Evolutionary conservation across 2,113 vertebrate genomes (phyloP), one percentile per base, ranked within the genome.

Genomic region (Percina caprodes): DNA sequence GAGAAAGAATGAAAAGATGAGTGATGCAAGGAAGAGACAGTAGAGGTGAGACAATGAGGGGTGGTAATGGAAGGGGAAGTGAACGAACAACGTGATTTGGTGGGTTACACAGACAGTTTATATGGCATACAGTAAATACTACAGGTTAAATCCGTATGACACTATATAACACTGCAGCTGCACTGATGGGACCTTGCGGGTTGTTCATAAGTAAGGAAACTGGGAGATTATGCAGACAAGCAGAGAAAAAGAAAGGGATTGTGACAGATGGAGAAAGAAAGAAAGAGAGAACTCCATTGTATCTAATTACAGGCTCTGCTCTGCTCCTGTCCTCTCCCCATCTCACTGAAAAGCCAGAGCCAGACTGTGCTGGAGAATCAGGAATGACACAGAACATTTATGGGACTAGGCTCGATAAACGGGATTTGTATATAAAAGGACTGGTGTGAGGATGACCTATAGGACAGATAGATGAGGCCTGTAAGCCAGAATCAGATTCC

Each of bases 211-310:
- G 72, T 48, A 54, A 33, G 54, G 75, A 84, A 81, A 49, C 55
- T 18, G 46, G 30, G 26, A 75, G 63, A 63, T 83, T 49, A 48
- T 60, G 30, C 74, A 63, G 67, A 74, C 21, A 15, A 56, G 69
- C 30, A n/a, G 55, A 77, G 74, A 81, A 78, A 85, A 63, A 80
- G 85, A 88, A 76, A 88, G 66, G 46, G 69, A 79, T 72, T 84
- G 81, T 91, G 86, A 79, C 58, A 79, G 83, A 85, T 59, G 66
- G 88, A 78, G 82, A 80, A 68, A 86, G 82, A 80, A 68, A 86
- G 78, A 74, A 55, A 88, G 85, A 87, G 78, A 88, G 80, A 80
- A 69, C 62, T 79, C 83, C 74, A 82, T 92, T 91, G 88, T 91
- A 90, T 88, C 80, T 77, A 7, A 21, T 89, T 88, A 92, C 86